Evolutionary conservation across 2,797 vertebrate genomes (phyloP).

Genomic region (Amazona ochrocephala): DNA sequence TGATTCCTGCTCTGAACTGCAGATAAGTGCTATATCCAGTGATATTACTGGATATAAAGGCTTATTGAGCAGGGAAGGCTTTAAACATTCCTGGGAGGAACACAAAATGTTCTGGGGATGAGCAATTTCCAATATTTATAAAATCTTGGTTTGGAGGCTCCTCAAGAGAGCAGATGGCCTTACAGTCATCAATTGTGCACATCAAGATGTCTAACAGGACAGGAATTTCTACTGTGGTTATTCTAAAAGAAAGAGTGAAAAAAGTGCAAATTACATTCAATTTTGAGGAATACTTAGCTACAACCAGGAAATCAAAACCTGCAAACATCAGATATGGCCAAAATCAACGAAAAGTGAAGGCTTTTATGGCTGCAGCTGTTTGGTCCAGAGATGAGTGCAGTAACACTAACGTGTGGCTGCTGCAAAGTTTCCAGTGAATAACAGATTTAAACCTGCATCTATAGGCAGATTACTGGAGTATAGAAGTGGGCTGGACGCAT

Average conservation of each 20-base stretch:
- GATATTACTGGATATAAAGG: neutral
- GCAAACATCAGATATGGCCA: fast-evolving
- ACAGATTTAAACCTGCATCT: neutral
- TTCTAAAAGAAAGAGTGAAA: neutral
- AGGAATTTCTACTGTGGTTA: neutral
- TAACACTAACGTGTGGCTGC: neutral
- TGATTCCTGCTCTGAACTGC: neutral
- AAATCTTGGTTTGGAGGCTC: neutral
- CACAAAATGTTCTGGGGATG: neutral
- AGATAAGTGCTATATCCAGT: neutral
- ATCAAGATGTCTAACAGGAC: neutral
- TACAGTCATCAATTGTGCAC: neutral
- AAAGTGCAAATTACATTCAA: neutral
- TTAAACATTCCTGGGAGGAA: neutral
- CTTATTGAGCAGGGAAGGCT: neutral
- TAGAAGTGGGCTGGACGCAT: neutral
- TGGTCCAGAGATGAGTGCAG: neutral
- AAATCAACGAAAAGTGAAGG: neutral
- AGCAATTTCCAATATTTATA: neutral
- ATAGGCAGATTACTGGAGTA: neutral
- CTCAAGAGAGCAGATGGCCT: neutral
- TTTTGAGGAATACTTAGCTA: neutral
- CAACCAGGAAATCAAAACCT: neutral
- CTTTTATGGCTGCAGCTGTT: neutral
- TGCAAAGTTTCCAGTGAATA: neutral